phyloP scores from a whole-genome alignment of 2,113 vertebrate genomes.

The Tachycineta bicolor region DNA sequence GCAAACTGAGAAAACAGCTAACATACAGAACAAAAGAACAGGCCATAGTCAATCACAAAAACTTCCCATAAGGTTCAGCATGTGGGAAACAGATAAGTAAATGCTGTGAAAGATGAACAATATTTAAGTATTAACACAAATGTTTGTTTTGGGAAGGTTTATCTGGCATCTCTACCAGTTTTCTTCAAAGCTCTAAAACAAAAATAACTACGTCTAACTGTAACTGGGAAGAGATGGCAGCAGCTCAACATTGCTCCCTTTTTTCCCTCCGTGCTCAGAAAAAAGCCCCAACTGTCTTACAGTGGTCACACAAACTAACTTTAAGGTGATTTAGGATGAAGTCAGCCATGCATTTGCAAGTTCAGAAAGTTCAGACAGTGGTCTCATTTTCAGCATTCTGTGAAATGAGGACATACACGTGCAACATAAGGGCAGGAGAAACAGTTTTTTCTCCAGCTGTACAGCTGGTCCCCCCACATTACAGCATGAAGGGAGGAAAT shows the following conservation, averaged over 20 bases:
- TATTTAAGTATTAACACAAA: conserved; percentile 65
- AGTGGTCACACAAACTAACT: not conserved
- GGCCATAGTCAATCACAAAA: conserved; percentile 36
- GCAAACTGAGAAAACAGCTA: not conserved
- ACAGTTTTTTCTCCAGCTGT: not conserved
- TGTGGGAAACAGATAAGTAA: conserved; percentile 59
- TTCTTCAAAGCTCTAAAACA: conserved; percentile 31
- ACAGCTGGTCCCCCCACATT: rapidly evolving
- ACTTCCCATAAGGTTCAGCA: conserved; percentile 51
- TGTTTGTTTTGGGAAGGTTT: conserved; percentile 48
- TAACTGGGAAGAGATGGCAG: conserved; percentile 21
- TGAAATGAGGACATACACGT: not conserved
- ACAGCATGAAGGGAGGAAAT: not conserved
- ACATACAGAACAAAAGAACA: not conserved
- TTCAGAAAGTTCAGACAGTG: not conserved
- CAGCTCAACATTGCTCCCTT: conserved; percentile 18
- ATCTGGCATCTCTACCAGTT: conserved; percentile 22
- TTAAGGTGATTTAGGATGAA: conserved; percentile 23
- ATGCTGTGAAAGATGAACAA: conserved; percentile 27
- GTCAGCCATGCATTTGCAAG: not conserved
- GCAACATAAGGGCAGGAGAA: not conserved
- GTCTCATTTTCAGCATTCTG: not conserved
- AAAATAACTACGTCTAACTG: conserved; percentile 25
- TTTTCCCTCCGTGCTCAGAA: not conserved
- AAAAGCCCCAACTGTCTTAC: not conserved